Conservation (phyloP, 2,113 vertebrate genomes). For the Thamnaconus septentrionalis region DNA sequence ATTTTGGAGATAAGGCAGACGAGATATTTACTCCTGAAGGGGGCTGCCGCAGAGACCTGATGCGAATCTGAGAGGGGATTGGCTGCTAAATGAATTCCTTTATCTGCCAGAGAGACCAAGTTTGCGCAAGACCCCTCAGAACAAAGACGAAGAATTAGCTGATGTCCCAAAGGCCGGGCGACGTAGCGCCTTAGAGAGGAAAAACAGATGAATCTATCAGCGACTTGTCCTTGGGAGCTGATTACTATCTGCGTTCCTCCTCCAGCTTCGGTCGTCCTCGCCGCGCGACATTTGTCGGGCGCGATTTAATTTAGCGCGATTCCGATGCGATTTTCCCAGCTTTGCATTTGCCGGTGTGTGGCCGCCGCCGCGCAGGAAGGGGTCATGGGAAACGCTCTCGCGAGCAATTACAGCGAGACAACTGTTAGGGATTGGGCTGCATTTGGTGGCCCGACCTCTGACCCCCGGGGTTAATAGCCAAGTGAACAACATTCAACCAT, state of each 20-base stretch:
- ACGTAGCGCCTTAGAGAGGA: slow-evolving; percentile 33
- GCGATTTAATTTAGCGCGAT: slow-evolving; percentile 17
- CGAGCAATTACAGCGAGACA: slow-evolving; percentile 63
- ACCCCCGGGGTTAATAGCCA: slow-evolving; percentile 31
- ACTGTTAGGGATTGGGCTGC: slow-evolving; percentile 51
- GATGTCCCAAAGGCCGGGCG: not conserved
- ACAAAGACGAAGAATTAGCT: slow-evolving; percentile 59
- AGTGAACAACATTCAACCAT: slow-evolving; percentile 45
- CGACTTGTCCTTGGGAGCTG: slow-evolving; percentile 39
- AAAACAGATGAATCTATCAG: slow-evolving; percentile 39
- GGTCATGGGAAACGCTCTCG: slow-evolving; percentile 67
- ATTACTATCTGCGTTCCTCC: not conserved
- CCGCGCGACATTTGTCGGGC: slow-evolving; percentile 15
- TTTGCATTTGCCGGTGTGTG: slow-evolving; percentile 43
- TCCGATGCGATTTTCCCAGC: slow-evolving; percentile 22
- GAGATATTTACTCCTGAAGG: slow-evolving; percentile 61
- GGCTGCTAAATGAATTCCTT: slow-evolving; percentile 66
- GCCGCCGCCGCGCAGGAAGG: slow-evolving; percentile 10
- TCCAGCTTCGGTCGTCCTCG: slow-evolving; percentile 11
- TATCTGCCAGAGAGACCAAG: slow-evolving; percentile 56
- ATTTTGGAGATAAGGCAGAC: slow-evolving; percentile 58
- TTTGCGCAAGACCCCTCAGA: slow-evolving; percentile 59
- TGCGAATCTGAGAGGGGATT: slow-evolving; percentile 60
- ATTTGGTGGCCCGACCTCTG: slow-evolving; percentile 62
- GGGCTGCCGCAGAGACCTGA: slow-evolving; percentile 55